Base-by-base conservation (phyloP, 2,888 invertebrate species). In the Ectemnius lituratus region DNA sequence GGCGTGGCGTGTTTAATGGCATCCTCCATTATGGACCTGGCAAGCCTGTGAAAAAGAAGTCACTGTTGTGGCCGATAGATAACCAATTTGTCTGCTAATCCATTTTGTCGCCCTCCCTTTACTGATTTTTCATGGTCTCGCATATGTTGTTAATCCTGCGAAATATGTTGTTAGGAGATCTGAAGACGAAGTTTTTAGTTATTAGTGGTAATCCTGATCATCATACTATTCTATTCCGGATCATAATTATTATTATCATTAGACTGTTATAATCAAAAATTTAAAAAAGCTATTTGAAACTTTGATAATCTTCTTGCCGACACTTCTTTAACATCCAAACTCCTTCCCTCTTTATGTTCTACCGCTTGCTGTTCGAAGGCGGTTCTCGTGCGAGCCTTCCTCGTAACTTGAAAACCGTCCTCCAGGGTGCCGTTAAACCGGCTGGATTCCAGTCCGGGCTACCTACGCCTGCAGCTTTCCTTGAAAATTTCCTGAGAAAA, bases 1-100 rank as follows among this genome's bases (percentile, higher is more conserved):
- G 85, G 83, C 86, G 75, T 77, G 69, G 71, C 76, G 80, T 85
- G 75, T 87, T 88, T 88, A 87, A 88, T 86, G 85, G 82, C 11
- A 23, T 13, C 82, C 78, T 83, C 84, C 83, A 84, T 88, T 88
- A 88, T 84, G 80, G 84, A 78, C 80, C 76, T n/a, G 57, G 57
- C 11, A 6, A 4, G 23, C 13, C 18, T 47, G 37, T 37, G 27
- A 61, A 70, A 62, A 71, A 64, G 63, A 49, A 20, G 74, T 56
- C 47, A 49, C 58, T 58, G 60, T 63, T 75, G 78, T 57, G 70
- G 68, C 67, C 78, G 78, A 80, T 78, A 80, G 76, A 84, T 79
- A 84, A 78, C 67, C 75, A 80, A 82, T 79, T 82, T 76, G 76
- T 80, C 72, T 45, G 75, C 73, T 79, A 72, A 79, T 81, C 76